Evolutionary conservation across 1,140 invertebrate species (phyloP), one percentile per base, ranked within the genome.

Genomic region (Tetraneura akinire): DNA sequence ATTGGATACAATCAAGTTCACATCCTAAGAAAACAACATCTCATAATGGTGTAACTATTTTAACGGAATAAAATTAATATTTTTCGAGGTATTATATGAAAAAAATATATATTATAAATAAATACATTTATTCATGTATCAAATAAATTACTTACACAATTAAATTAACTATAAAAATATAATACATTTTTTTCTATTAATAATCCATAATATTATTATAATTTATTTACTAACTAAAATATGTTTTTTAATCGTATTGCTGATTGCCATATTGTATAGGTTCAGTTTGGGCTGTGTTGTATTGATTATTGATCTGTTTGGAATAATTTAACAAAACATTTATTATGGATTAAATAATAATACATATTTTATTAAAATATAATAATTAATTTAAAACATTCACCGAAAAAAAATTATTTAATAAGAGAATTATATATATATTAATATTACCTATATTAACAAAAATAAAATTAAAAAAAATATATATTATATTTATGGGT

Each of bases 181-280:
- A 37, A 37, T 16, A 57, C 21, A 21, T 13, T 57, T 57, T 8
- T n/a, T 16, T 5, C 53, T 14, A 57, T 21, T 57, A 8, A 37
- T 37, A 37, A 37, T 37, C 32, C 32, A 37, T 37, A n/a, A 37
- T 37, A 37, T 3, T 37, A 37, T 37, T 37, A 8, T 57, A 57
- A 13, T 2, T 57, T 57, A 26, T 57, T n/a, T 1, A 57, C 53
- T 16, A 8, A 5, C 21, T 2, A 57, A 21, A 21, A 13, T 8
- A 57, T 57, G 3, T 37, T 37, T 55, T 32, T 53, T 55, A 73
- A 29, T 73, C 70, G n/a, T 73, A 73, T 73, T 73, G 70, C 1
- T 73, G 70, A 6, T 73, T 73, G 8, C 47, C 70, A 55, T 53
- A 73, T 21, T 51, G 47, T 21, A 73, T 53, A 13, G 70, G 18